Evolutionary conservation across 2,888 invertebrate genomes (phyloP).

Genomic region (Yponomeuta evonymella): DNA sequence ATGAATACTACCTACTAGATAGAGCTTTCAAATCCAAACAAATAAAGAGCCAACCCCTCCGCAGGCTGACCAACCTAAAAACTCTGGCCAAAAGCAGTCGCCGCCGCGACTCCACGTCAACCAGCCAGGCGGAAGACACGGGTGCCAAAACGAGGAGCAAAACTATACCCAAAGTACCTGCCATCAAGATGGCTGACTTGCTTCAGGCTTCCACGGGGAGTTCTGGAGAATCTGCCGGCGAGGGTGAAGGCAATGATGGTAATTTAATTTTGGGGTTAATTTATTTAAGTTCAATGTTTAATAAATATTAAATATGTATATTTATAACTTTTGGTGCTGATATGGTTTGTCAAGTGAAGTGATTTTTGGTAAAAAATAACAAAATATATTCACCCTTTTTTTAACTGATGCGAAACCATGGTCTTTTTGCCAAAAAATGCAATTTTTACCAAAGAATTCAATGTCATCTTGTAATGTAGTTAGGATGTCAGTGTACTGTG

Average conservation of each 20-base stretch:
- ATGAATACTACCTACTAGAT: no score
- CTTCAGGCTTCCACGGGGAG: constrained; percentile 46
- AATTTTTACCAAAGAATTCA: no score
- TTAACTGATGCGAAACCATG: no score
- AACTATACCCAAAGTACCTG: constrained; percentile 35
- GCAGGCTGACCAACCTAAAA: constrained; percentile 55
- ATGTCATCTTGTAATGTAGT: no score
- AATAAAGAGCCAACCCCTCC: constrained; percentile 19
- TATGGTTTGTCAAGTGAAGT: no score
- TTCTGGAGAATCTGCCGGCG: constrained; percentile 43
- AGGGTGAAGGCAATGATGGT: constrained; percentile 40
- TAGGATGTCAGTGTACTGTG: no score
- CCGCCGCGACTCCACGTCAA: constrained; percentile 35
- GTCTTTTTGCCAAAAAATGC: no score
- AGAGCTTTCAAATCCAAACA: not conserved
- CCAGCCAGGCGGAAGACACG: constrained; percentile 28
- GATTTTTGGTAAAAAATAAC: no score
- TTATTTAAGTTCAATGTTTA: not conserved
- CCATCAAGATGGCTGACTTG: constrained; percentile 43
- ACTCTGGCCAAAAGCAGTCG: constrained; percentile 44
- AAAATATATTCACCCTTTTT: no score
- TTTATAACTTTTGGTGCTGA: no score
- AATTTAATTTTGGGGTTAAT: constrained; percentile 10
- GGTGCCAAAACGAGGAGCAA: constrained; percentile 27
- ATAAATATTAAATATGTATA: no score